Evolutionary conservation across 2,888 invertebrate genomes (phyloP), one percentile per base, ranked within the genome.

Genomic region (Galerucella calmariensis): DNA sequence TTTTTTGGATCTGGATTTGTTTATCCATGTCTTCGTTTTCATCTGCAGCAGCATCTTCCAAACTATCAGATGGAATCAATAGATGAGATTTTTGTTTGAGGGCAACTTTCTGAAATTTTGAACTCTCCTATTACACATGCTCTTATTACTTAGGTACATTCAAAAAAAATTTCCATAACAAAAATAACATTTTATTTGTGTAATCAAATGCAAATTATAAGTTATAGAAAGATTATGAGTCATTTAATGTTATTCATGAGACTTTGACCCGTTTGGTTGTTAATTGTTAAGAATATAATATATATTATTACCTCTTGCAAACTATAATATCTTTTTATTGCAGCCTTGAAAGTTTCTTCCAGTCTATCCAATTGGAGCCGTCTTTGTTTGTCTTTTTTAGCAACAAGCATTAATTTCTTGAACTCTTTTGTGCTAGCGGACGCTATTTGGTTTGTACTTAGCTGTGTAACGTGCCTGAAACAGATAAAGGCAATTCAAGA

Each of bases 301-400:
- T 41, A 41, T 58, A 58, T 58, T 58, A 58, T 58, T 20, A 20
- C 95, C 91, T 94, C 94, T 87, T 97, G 97, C 82, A 94, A 90
- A 24, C 90, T 88, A 65, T 94, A 92, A 85, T 20, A 96, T 90
- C 35, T 94, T 61, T 78, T 82, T 2, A 97, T 90, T 2, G 95
- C 92, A 79, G 94, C 94, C 78, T 92, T 91, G 86, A 97, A 97
- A 82, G 95, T 94, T 81, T 92, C 93, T 12, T 94, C 94, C 14
- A 97, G 90, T 82, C 95, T 92, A 81, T 95, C 95, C 71, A 95
- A 91, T 87, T 96, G 95, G 78, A 97, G 88, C 84, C 94, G 94
- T 85, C 95, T 94, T 74, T 94, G 92, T 81, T 94, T 94, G 85
- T 94, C 93, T 0, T 93, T 93, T 77, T 91, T 90, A 14, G 92